Evolutionary conservation across 2,113 vertebrate genomes (phyloP), one percentile per base, ranked within the genome.

Genomic region (Climacteris rufus): DNA sequence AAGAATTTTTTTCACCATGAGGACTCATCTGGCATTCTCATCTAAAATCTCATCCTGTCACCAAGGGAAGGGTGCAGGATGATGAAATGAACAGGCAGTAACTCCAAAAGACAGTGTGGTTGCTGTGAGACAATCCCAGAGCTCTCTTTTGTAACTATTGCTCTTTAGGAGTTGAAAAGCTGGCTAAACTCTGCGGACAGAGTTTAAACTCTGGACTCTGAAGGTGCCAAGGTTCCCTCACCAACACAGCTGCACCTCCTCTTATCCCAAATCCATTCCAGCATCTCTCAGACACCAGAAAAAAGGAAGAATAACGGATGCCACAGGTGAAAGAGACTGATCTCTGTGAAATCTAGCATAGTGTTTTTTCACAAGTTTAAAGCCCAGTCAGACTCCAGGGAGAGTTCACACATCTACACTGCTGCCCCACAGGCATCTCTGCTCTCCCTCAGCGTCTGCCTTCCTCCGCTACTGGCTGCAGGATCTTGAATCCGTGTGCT

Each of bases 51-150:
- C 35, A 54, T 25, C 40, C 50, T 49, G 28, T 57, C 85, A 90
- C 37, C 9, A 71, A 0, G 5, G 30, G n/a, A 15, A 65, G 28
- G 60, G 31, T 12, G 2, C 31, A 85, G 50, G 22, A 77, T 22
- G 37, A 87, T 39, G 57, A 76, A 89, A 89, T 64, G 37, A 86
- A 15, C 56, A 44, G 65, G 31, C 49, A 72, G 10, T 25, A 65
- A 53, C 17, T 86, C 24, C 11, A 20, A 2, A 3, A 76, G 57
- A 50, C 0, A 0, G 8, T 56, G n/a, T 47, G 7, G 8, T 12
- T 47, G 21, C 49, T 35, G 3, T 15, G 81, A 80, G 10, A 61
- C 13, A 77, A 33, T 22, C 3, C 6, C 9, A 37, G 33, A 12
- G 11, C 9, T 65, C 56, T 76, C 49, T 42, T 83, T 68, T 30